Percentiles rank a stretch among this genome's conserved stretches.
Evolutionary conservation across 2,888 invertebrate genomes (phyloP).

Genomic region (Ophion slaviceki): DNA sequence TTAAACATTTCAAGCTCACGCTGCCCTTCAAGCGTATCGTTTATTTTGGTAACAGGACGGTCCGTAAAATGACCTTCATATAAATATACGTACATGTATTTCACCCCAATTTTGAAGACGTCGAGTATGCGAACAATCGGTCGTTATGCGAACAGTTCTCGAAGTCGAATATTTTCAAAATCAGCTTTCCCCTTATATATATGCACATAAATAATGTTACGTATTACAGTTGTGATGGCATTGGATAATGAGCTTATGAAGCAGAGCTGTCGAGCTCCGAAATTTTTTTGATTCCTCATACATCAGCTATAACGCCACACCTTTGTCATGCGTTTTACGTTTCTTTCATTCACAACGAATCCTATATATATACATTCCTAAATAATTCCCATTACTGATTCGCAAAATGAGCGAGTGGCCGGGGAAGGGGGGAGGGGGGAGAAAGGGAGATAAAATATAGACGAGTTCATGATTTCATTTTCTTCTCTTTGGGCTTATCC

Average conservation of each 20-base stretch:
- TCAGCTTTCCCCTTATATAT: no score
- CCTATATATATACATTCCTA: neutral
- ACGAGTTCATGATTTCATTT: slow-evolving; percentile 52
- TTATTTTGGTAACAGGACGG: no score
- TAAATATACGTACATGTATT: no score
- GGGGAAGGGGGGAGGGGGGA: neutral
- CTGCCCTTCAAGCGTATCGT: no score
- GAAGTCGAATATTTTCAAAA: no score
- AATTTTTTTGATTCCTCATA: neutral
- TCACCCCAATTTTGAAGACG: neutral
- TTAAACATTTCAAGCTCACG: no score
- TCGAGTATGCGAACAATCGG: neutral
- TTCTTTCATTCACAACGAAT: neutral
- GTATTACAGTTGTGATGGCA: neutral
- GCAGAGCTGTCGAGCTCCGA: neutral
- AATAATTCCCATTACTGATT: no score
- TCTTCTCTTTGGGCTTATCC: slow-evolving; percentile 34
- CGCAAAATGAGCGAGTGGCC: neutral
- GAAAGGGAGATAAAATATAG: slow-evolving; percentile 36
- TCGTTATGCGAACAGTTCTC: no score
- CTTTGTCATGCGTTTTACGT: neutral
- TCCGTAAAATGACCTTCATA: no score
- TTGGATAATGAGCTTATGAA: slow-evolving; percentile 53
- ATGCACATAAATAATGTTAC: no score
- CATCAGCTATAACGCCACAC: slow-evolving; percentile 9